Percentiles rank a stretch among this genome's conserved stretches.
Evolutionary conservation across 2,888 invertebrate species (phyloP).

Genomic region (Agrochola lota): DNA sequence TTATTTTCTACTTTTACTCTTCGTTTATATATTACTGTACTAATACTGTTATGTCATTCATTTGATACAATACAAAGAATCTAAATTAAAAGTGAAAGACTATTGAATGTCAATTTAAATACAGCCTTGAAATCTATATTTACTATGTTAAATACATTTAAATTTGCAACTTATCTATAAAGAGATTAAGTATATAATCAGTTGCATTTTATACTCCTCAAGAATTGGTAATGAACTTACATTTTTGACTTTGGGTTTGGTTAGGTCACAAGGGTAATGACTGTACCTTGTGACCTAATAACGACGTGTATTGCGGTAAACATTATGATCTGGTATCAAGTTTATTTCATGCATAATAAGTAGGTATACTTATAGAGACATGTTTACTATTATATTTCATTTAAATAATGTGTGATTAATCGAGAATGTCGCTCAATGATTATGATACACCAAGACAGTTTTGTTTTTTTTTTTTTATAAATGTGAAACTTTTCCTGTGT

Average conservation of each 20-base stretch:
- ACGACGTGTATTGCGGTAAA: slow-evolving; percentile 3
- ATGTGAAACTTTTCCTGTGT: no score
- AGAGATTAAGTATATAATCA: slow-evolving; percentile 1
- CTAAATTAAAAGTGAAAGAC: not conserved
- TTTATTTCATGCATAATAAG: slow-evolving; percentile 1
- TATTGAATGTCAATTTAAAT: slow-evolving; percentile 14
- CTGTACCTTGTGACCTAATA: slow-evolving; percentile 42
- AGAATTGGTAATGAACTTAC: slow-evolving; percentile 33
- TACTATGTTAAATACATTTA: not conserved
- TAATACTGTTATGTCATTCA: slow-evolving; percentile 13
- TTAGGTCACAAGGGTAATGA: slow-evolving; percentile 40
- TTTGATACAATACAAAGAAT: not conserved
- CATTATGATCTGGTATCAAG: slow-evolving; percentile 1
- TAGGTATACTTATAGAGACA: not conserved
- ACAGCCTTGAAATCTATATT: slow-evolving; percentile 8
- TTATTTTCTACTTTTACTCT: slow-evolving; percentile 26
- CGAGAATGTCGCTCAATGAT: not conserved
- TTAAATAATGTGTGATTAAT: not conserved
- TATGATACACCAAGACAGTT: not conserved
- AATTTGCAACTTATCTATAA: slow-evolving; percentile 8
- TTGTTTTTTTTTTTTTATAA: not conserved
- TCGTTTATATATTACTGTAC: not conserved
- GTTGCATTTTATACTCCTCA: not conserved
- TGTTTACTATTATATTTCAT: not conserved
- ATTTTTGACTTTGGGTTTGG: slow-evolving; percentile 23